phyloP scores from a whole-genome alignment of 2,113 vertebrate genomes.

The Osmerus eperlanus region DNA sequence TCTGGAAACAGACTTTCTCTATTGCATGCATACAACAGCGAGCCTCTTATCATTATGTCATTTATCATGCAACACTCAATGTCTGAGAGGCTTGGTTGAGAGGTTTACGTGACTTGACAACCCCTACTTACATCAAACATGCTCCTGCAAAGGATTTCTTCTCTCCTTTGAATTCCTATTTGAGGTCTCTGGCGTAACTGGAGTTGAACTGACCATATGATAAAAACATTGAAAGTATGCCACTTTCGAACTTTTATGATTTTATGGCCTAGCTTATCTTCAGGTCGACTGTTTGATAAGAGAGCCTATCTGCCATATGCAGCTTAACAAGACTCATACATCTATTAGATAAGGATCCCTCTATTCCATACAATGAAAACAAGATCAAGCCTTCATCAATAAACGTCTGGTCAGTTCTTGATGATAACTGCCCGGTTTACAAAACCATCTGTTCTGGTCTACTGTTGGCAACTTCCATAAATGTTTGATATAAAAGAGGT shows the following conservation, averaged over 20 bases:
- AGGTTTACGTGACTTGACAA: conserved; percentile 49
- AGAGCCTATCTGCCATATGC: conserved; percentile 58
- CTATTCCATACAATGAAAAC: neutral
- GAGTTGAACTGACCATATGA: conserved; percentile 16
- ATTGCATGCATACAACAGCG: conserved; percentile 24
- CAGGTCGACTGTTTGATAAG: conserved; percentile 43
- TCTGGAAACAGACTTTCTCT: conserved; percentile 32
- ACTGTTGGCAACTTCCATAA: too few relatives aligned
- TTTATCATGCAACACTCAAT: conserved; percentile 42
- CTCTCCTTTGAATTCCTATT: conserved; percentile 30
- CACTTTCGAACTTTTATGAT: conserved; percentile 37
- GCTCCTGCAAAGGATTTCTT: conserved; percentile 31
- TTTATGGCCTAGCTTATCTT: conserved; percentile 48
- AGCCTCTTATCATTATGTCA: conserved; percentile 48
- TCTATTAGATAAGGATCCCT: conserved; percentile 28
- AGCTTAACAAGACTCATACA: conserved; percentile 46
- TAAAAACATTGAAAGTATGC: conserved; percentile 35
- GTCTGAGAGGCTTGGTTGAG: conserved; percentile 16
- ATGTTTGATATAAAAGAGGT: neutral
- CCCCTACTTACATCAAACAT: conserved; percentile 57
- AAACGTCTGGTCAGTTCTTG: conserved; percentile 5
- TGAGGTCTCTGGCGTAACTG: conserved; percentile 31
- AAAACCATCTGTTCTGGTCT: neutral
- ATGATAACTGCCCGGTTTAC: too few relatives aligned
- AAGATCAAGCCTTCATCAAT: conserved; percentile 2